Evolutionary conservation across 2,888 invertebrate genomes (phyloP), one percentile per base, ranked within the genome.

Genomic region (Eremobia ochroleuca): DNA sequence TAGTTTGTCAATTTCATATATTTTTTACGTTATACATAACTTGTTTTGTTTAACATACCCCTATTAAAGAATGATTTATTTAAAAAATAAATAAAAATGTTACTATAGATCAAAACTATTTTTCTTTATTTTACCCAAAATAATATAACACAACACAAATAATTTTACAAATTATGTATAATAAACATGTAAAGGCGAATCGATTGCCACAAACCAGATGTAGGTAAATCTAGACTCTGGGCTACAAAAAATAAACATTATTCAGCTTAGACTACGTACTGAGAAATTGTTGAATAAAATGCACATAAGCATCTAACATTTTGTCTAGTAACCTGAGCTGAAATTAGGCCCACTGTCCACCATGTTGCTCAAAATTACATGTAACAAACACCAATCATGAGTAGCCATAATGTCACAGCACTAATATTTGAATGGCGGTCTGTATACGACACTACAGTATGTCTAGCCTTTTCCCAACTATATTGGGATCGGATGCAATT

Each of bases 71-170:
- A 4, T n/a, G 0, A 15, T 31, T 55, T 37, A 18, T 49, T 40
- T 28, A 8, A 49, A 46, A 34, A 31, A 31, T n/a, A 4, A 62
- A 43, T 73, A 73, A 65, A 79, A 46, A 79, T 28, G 4, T 25
- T 11, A 1, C 6, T 18, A 0, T 25, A 9, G 11, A n/a, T 8
- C 1, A 9, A 25, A 52, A 25, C 1, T 3, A 2, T 52, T 1
- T 13, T 72, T 62, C 18, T 6, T 70, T 34, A 13, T 18, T 77
- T 43, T 8, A 25, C 9, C 49, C 6, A 5, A 34, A 49, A 15
- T 31, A 0, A n/a, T 0, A n/a, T n/a, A 18, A 4, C 18, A 15
- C 25, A 21, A 15, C 0, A 5, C 2, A 2, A 31, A 6, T 0
- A 37, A 28, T 34, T 34, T 46, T 46, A 46, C 1, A 21, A 28